These are phyloP conservation scores for Alca torda DNA, from an alignment of 2,797 vertebrate genomes.

Conservation along the genomic window DNA sequence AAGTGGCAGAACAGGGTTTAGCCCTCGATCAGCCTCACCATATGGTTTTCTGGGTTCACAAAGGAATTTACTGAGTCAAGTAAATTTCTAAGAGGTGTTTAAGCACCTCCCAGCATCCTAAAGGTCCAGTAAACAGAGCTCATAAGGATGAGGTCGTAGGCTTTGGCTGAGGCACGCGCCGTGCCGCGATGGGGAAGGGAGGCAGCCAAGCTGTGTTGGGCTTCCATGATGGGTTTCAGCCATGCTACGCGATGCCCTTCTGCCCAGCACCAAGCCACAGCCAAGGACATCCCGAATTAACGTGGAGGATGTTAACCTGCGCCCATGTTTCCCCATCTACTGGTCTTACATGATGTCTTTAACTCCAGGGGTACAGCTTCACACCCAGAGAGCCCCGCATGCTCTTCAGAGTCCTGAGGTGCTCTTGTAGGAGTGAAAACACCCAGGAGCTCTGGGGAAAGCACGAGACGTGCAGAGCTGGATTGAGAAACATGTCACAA, in stretches of 20 bases:
- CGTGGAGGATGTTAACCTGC: not conserved
- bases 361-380: not conserved
- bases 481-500: not conserved
- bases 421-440: not conserved
- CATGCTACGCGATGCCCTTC: not conserved
- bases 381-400: not conserved
- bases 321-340: not conserved
- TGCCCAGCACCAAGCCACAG: not conserved
- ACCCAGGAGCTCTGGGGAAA: not conserved
- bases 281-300: not conserved
- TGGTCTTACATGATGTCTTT: not conserved
- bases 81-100: slow-evolving; percentile 16
- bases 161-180: fast-evolving
- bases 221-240: not conserved
- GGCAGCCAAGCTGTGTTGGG: not conserved
- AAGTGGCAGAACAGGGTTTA: not conserved
- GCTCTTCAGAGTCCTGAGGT: not conserved
- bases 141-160: not conserved
- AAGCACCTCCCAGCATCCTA: not conserved
- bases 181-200: fast-evolving
- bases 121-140: not conserved
- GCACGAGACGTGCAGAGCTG: not conserved
- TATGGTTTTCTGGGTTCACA: not conserved
- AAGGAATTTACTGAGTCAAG: not conserved
- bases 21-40: not conserved